Evolutionary conservation across 2,888 invertebrate genomes (phyloP), one percentile per base, ranked within the genome.

Genomic region (Drosophila fungiperda): DNA sequence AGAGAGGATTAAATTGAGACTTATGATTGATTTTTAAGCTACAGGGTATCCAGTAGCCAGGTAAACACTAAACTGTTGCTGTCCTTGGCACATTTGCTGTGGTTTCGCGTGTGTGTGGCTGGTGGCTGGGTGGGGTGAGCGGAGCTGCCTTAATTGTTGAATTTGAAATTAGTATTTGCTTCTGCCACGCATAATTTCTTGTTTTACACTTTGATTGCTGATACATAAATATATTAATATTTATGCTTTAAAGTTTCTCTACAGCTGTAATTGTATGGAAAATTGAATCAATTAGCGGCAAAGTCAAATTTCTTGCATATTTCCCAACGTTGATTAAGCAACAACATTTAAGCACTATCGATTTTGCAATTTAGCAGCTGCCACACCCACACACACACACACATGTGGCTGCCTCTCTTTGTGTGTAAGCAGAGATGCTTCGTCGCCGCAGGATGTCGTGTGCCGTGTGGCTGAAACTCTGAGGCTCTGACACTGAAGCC

Each of bases 181-280:
- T 72, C 70, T 57, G 48, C 65, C 67, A 53, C 60, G 79, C 84
- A 87, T 82, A 88, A 88, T 82, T 83, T 54, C 76, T 72, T 88
- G 87, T 82, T 84, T 83, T 83, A 87, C 80, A 80, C 81, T 87
- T 87, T 87, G 83, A 85, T 85, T 87, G 85, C 70, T 60, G 45
- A 68, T 77, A 75, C 75, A 38, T n/a, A 63, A 71, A 81, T 83
- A 42, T 38, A 55, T 57, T 82, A 77, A 85, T 83, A 85, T 85
- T 88, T 86, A 88, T 88, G 84, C 70, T 54, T 62, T 60, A 68
- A 64, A 83, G 74, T 83, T 85, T 66, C 55, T 62, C n/a, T n/a
- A 55, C 33, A 8, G 40, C 48, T 48, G 17, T 68, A 81, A 71
- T 75, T 68, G 71, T 53, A 70, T 48, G 68, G 62, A 66, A 80